phyloP scores from a whole-genome alignment of 1,140 invertebrate genomes.

The Neotoxoptera formosana region DNA sequence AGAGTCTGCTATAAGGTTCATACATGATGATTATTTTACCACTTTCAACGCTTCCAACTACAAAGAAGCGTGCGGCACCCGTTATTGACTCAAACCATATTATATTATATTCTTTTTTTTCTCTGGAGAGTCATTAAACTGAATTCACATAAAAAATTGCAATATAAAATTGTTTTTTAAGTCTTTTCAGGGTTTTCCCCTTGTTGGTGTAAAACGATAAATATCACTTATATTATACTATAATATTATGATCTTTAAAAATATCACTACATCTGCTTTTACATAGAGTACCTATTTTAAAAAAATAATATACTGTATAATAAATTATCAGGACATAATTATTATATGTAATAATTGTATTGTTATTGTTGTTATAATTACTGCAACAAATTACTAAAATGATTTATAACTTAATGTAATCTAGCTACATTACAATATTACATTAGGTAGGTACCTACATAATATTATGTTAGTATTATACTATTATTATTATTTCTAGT shows the following conservation, averaged over 20 bases:
- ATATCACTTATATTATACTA: not conserved
- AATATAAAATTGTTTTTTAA: not conserved
- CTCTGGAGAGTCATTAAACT: not conserved
- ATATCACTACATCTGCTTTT: not conserved
- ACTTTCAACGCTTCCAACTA: constrained; percentile 83
- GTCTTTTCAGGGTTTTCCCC: no score
- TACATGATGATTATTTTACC: constrained; percentile 85
- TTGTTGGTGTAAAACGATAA: not conserved
- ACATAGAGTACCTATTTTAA: not conserved
- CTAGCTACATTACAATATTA: not conserved
- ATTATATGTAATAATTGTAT: not conserved
- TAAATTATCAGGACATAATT: not conserved
- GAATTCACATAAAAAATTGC: not conserved
- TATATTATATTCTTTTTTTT: not conserved
- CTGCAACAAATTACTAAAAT: not conserved
- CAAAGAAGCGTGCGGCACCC: constrained; percentile 78
- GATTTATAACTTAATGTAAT: not conserved
- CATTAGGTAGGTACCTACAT: not conserved
- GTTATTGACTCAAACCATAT: constrained; percentile 55
- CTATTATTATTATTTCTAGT: not conserved
- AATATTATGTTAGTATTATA: not conserved
- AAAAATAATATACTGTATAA: not conserved
- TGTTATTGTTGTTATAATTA: not conserved
- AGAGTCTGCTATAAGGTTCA: constrained; percentile 82
- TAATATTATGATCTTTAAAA: not conserved